These are phyloP conservation scores for Plagiodera versicolora DNA, from an alignment of 2,888 invertebrate genomes.

Conservation along the genomic window DNA sequence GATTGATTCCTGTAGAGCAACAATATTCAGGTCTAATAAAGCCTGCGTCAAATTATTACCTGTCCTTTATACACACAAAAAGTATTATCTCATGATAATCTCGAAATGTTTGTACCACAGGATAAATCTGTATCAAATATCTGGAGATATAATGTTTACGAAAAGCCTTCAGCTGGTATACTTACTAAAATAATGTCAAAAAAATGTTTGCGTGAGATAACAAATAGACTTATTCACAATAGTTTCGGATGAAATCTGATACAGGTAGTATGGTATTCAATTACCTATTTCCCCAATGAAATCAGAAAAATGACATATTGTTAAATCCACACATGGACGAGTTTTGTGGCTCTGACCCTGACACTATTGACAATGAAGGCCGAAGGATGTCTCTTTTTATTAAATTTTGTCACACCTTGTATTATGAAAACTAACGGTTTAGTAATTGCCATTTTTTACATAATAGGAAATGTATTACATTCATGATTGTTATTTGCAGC, in stretches of 20 bases:
- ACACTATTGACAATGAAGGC: conserved; percentile 24
- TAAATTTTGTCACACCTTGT: conserved; percentile 19
- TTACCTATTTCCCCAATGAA: neutral
- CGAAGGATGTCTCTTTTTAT: conserved; percentile 16
- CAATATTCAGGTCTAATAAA: too few species aligned
- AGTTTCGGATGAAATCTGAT: neutral
- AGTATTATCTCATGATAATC: too few species aligned
- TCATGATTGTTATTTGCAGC: conserved; percentile 20
- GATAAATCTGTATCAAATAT: too few species aligned
- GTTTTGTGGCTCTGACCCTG: conserved; percentile 17
- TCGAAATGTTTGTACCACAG: too few species aligned
- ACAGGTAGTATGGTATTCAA: neutral
- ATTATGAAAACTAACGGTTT: conserved; percentile 24
- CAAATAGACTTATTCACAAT: too few species aligned
- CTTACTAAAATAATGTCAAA: too few species aligned
- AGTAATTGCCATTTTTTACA: conserved; percentile 22
- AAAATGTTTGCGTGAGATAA: too few species aligned
- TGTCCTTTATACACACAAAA: too few species aligned
- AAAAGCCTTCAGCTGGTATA: too few species aligned
- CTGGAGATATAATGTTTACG: too few species aligned
- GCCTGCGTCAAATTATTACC: too few species aligned
- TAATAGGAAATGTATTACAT: conserved; percentile 21
- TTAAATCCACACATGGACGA: neutral
- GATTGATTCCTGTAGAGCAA: too few species aligned
- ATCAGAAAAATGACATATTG: neutral